Percentiles rank a stretch among this genome's conserved stretches.
These are phyloP conservation scores for Chaenodraco wilsoni DNA, from an alignment of 2,797 vertebrate species.

Conservation along the genomic window DNA sequence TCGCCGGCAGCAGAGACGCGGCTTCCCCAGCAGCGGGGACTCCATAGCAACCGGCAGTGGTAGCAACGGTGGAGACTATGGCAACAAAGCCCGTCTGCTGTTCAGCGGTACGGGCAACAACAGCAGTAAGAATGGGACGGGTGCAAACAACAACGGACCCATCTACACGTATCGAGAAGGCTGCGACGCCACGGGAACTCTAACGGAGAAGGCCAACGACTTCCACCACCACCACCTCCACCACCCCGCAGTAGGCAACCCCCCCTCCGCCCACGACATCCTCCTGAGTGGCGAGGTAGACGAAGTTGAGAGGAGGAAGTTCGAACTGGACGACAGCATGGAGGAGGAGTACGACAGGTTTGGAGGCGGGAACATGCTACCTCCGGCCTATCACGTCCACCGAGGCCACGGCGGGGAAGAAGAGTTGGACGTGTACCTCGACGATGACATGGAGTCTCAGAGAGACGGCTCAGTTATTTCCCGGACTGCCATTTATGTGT, in stretches of 20 bases:
- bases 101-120: conserved; percentile 70
- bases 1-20: conserved; percentile 76
- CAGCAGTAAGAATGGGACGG: conserved; percentile 71
- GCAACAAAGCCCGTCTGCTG: conserved; percentile 85
- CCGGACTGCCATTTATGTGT: conserved; percentile 90
- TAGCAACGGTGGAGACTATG: conserved; percentile 73
- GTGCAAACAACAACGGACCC: conserved; percentile 80
- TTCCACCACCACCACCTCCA: conserved; percentile 70
- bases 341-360: conserved; percentile 81
- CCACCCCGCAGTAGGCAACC: conserved; percentile 33
- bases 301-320: conserved; percentile 81
- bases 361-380: conserved; percentile 56
- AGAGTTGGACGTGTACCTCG: conserved; percentile 75
- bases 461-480: conserved; percentile 92
- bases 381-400: conserved; percentile 72
- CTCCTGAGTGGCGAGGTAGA: conserved; percentile 76
- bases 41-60: conserved; percentile 56
- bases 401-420: conserved; percentile 51
- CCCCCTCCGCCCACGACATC: conserved; percentile 75
- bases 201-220: conserved; percentile 76
- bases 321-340: conserved; percentile 82
- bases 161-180: conserved; percentile 85
- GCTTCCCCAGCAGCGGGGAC: conserved; percentile 75
- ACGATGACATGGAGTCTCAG: conserved; percentile 92
- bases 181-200: conserved; percentile 79